Evolutionary conservation across 1,140 invertebrate species (phyloP), one percentile per base, ranked within the genome.

Genomic region (Drosophila paulistorum): DNA sequence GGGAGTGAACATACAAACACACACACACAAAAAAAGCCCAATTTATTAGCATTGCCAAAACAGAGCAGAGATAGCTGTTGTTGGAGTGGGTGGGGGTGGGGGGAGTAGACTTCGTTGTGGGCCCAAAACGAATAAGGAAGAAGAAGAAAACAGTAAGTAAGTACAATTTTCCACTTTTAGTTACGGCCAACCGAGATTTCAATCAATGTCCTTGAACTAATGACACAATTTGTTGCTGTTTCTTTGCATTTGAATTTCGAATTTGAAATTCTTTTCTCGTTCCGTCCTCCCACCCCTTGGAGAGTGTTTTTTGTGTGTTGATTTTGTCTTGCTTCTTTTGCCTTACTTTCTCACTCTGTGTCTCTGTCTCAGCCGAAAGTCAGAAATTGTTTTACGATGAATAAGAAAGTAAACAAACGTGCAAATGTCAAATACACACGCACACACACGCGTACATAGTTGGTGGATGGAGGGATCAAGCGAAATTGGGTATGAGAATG

Each of bases 161-260:
- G 33, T 57, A 26, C 45, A 57, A 65, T 71, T 71, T 59, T 63
- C 41, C 74, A 78, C 65, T 78, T 77, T 78, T 77, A 68, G 65
- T 76, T 68, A 75, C 71, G 71, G 64, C 63, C 73, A 74, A 75
- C 71, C 54, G 55, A 78, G 75, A 78, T 78, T 79, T 79, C 77
- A 79, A 79, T 79, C 77, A 79, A 74, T 79, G 77, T 79, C 76
- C 77, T 79, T 79, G 77, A 79, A 79, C 77, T 79, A 79, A 79
- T 79, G 77, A 79, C 77, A 79, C 77, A 79, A 79, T 79, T 79
- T 79, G 77, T 61, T 77, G 74, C 48, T 77, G 59, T 69, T 63
- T 61, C 39, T 65, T 61, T 57, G 65, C 63, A 76, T 77, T 71
- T 68, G 69, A 71, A 67, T 77, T 71, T 77, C 54, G 62, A 39